Percentiles rank a stretch among this genome's conserved stretches.
These are phyloP conservation scores for Cheilosia soror DNA, from an alignment of 2,888 invertebrate species.

Conservation along the genomic window DNA sequence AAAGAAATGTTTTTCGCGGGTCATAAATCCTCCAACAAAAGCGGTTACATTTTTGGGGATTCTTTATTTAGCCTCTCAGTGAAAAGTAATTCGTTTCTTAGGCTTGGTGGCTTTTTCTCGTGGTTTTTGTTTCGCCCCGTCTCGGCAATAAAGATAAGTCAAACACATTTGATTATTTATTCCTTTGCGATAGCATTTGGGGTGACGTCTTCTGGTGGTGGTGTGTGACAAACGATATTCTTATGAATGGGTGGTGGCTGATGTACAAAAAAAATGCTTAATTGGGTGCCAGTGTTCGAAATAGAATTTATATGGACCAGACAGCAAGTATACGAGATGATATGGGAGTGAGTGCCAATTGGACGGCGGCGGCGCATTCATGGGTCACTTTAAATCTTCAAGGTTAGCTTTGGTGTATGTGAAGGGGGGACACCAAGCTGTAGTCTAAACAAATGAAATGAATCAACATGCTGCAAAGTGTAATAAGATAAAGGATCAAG, in stretches of 20 bases:
- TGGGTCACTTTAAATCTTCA: background rate
- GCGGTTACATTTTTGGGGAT: constrained; percentile 72
- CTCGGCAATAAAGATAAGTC: constrained; percentile 72
- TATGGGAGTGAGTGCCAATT: constrained; percentile 3
- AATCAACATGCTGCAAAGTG: background rate
- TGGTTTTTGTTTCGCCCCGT: constrained; percentile 34
- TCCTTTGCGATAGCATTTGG: constrained; percentile 72
- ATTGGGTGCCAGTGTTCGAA: constrained; percentile 60
- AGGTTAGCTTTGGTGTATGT: constrained; percentile 16
- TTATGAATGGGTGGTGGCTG: constrained; percentile 68
- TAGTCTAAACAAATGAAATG: constrained; percentile 34
- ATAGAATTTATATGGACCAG: constrained; percentile 59
- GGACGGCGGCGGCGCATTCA: background rate
- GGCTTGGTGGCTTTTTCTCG: constrained; percentile 28
- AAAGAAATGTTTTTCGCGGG: constrained; percentile 71
- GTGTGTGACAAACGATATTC: constrained; percentile 67
- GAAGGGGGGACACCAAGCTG: background rate
- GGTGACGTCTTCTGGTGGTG: constrained; percentile 33
- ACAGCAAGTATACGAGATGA: background rate
- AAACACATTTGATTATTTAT: constrained; percentile 75
- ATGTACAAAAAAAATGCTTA: constrained; percentile 48
- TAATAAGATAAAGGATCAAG: background rate
- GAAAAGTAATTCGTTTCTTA: constrained; percentile 72
- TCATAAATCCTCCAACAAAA: constrained; percentile 75
- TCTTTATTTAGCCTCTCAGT: constrained; percentile 69